Evolutionary conservation across 2,888 invertebrate genomes (phyloP).

Genomic region (Hyalella azteca): DNA sequence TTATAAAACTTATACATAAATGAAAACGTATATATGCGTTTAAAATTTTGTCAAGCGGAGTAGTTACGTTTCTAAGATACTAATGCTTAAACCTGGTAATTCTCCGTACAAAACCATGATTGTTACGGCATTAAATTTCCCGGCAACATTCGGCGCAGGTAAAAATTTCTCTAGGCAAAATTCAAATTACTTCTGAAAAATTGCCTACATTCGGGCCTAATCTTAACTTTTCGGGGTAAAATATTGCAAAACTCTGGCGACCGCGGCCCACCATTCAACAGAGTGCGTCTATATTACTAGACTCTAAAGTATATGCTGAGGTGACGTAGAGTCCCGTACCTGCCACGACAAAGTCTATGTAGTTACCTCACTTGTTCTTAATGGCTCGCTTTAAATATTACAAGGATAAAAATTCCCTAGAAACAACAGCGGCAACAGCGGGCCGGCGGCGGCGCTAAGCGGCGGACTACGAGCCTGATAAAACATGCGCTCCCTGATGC

Average conservation of each 20-base stretch:
- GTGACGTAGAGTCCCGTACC: neutral
- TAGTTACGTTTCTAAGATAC: too few relatives aligned
- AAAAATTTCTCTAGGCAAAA: neutral
- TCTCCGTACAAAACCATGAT: too few relatives aligned
- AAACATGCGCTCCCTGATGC: neutral
- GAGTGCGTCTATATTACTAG: slow-evolving; percentile 33
- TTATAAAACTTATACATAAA: too few relatives aligned
- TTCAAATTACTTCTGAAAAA: slow-evolving; percentile 28
- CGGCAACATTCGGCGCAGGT: neutral
- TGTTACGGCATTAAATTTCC: neutral
- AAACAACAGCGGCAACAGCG: neutral
- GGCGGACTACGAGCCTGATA: neutral
- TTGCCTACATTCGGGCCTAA: slow-evolving; percentile 29
- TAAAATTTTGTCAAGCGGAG: too few relatives aligned
- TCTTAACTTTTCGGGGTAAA: slow-evolving; percentile 14
- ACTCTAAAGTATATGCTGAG: neutral
- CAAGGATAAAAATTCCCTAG: slow-evolving; percentile 23
- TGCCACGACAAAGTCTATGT: neutral
- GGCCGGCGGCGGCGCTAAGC: neutral
- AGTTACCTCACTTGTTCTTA: neutral
- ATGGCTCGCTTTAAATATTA: slow-evolving; percentile 27
- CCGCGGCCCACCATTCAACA: slow-evolving; percentile 29
- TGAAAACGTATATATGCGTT: too few relatives aligned
- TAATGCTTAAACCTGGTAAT: too few relatives aligned
- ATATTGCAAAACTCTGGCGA: slow-evolving; percentile 26